Conservation (phyloP, 2,113 vertebrate genomes). For the Maccullochella peelii region DNA sequence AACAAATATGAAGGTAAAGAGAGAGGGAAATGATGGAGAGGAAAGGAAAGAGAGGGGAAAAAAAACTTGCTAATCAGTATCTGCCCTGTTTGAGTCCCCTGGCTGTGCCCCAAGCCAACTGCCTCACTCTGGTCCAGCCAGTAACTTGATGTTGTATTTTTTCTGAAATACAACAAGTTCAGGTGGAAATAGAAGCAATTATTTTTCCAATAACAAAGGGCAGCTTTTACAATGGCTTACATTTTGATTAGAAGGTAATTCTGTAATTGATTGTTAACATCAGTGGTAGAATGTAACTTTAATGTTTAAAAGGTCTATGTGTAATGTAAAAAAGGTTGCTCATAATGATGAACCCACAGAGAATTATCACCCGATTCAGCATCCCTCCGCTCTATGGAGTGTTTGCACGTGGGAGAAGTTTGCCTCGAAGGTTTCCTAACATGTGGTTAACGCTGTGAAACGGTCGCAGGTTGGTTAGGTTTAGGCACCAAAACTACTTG, state of each 20-base stretch:
- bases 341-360: not conserved
- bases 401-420: too few species aligned
- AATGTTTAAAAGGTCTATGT: not conserved
- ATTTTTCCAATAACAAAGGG: not conserved
- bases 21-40: constrained; percentile 1
- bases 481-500: too few species aligned
- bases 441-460: too few species aligned
- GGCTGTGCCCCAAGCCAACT: constrained; percentile 16
- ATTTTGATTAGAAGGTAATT: not conserved
- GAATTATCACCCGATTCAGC: not conserved
- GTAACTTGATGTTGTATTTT: constrained; percentile 6
- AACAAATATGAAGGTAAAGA: constrained; percentile 2
- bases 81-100: constrained; percentile 12
- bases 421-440: too few species aligned
- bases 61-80: constrained; percentile 27
- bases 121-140: constrained; percentile 13
- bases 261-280: not conserved
- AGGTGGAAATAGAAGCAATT: not conserved
- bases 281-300: not conserved
- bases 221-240: not conserved
- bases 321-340: not conserved
- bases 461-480: too few species aligned
- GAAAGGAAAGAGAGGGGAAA: not conserved
- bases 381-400: not conserved
- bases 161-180: not conserved